Percentiles rank a stretch among this genome's conserved stretches.
These are phyloP conservation scores for Dioctria rufipes DNA, from an alignment of 2,888 invertebrate genomes.

Conservation along the genomic window DNA sequence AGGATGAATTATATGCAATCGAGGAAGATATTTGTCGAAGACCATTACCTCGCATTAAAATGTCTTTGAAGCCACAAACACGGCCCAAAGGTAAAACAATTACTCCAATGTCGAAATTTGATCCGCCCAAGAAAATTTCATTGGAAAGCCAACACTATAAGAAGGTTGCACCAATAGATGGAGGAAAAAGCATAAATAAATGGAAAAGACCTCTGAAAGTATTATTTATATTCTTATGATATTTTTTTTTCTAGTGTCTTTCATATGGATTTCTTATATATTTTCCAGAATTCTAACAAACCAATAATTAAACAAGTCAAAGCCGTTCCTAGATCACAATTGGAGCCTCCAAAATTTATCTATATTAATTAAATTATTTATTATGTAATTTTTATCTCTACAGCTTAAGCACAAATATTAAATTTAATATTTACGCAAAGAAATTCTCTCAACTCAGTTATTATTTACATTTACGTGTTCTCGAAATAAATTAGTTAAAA, in stretches of 20 bases:
- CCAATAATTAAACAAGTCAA: constrained; percentile 25
- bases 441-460: too few relatives aligned
- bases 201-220: constrained; percentile 9
- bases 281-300: constrained; percentile 10
- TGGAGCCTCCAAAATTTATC: not conserved
- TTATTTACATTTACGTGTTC: too few relatives aligned
- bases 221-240: not conserved
- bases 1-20: constrained; percentile 69
- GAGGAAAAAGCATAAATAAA: not conserved
- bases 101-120: not conserved
- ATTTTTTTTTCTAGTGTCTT: not conserved
- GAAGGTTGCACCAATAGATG: not conserved
- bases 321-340: not conserved
- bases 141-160: not conserved
- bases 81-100: not conserved
- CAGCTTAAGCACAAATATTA: too few relatives aligned
- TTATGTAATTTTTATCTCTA: too few relatives aligned
- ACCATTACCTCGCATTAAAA: constrained; percentile 67
- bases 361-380: constrained; percentile 6
- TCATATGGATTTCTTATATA: not conserved
- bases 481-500: too few relatives aligned
- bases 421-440: too few relatives aligned
- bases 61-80: constrained; percentile 63
- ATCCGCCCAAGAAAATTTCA: not conserved
- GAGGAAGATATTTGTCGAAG: constrained; percentile 67